phyloP scores from a whole-genome alignment of 2,113 vertebrate species.

The Amblyopsis rosae region DNA sequence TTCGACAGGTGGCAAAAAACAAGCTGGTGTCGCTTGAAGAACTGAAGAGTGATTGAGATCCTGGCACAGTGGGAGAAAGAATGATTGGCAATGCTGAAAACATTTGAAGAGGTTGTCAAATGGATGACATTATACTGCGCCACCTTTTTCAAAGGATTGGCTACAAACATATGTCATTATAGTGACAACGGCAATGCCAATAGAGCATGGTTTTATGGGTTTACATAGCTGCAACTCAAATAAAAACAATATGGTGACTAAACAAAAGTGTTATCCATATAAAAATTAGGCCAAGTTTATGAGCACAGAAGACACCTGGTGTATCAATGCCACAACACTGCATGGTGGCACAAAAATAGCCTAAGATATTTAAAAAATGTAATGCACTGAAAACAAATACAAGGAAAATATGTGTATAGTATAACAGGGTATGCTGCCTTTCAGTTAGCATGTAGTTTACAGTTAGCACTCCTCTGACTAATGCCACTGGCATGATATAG shows the following conservation, averaged over 20 bases:
- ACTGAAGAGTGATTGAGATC: slow-evolving; percentile 1
- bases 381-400: slow-evolving; percentile 10
- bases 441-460: not conserved
- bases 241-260: not conserved
- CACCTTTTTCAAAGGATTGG: not conserved
- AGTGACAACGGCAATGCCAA: not conserved
- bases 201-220: not conserved
- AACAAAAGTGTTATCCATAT: not conserved
- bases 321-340: no score
- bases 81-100: not conserved
- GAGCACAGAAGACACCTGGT: slow-evolving; percentile 6
- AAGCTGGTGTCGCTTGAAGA: slow-evolving; percentile 17
- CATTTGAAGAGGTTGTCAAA: not conserved
- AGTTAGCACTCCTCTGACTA: not conserved
- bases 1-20: slow-evolving; percentile 30
- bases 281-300: not conserved
- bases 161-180: not conserved
- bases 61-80: slow-evolving; percentile 14
- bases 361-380: not conserved
- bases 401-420: not conserved
- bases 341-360: not conserved
- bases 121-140: not conserved
- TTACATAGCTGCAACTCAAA: not conserved
- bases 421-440: not conserved
- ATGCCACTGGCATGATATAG: no score